Evolutionary conservation across 1,140 invertebrate species (phyloP), one percentile per base, ranked within the genome.

Genomic region (Atta cephalotes): DNA sequence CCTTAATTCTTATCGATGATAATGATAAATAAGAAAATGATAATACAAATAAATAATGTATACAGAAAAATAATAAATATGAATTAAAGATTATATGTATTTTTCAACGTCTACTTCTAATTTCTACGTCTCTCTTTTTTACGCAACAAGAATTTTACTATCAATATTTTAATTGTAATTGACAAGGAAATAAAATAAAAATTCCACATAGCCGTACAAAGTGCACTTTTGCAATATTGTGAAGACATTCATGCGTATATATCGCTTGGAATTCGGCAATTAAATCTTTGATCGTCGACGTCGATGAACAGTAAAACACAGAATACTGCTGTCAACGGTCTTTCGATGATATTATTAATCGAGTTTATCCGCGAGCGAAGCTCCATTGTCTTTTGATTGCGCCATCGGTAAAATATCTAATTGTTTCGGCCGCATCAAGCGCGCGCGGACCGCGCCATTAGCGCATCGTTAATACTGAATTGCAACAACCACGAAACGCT

Each of bases 381-480:
- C 25, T 3, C 70, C 58, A 84, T 76, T 84, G 70, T 84, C 80
- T 84, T 84, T 76, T 65, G 80, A 76, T 84, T 74, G 80, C 56
- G 39, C 70, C 80, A 62, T 84, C 80, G 70, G 58, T 84, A 76
- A 84, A 76, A 76, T 74, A 84, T 84, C 80, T 84, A 84, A 84
- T 76, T 84, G 80, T 76, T 76, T 84, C 80, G 56, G 53, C 28
- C 25, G 60, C 51, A 72, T 71, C 66, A 16, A 49, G 78, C 66
- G 79, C 80, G 6, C 80, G 6, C 53, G n/a, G 4, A 25, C 80
- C 70, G 39, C 68, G 39, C 56, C 80, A 84, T 84, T 84, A 84
- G 60, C 80, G 80, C 72, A 62, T 74, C 80, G 80, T 84, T 84
- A 84, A 84, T 84, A 84, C 70, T 84, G 70, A 84, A 84, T 76